Base-by-base conservation (phyloP, 2,888 invertebrate genomes). In the Mesoligia furuncula region DNA sequence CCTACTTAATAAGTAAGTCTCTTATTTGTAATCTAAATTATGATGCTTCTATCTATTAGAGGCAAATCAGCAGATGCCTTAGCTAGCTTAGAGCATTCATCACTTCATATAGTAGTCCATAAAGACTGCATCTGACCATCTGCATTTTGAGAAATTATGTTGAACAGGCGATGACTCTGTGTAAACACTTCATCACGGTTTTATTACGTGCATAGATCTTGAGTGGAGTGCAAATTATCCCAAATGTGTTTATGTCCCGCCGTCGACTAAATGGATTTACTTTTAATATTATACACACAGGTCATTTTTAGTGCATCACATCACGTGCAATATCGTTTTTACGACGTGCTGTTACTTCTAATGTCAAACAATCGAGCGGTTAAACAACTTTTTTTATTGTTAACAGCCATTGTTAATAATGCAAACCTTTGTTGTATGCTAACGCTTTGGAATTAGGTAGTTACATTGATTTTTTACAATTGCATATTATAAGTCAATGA, bases 361-460 rank as follows among this genome's bases (percentile, higher is more conserved):
- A 90, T 90, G 90, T 90, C 89, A 91, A 90, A 93, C 92, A 93
- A 93, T 92, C 88, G 89, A 83, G 79, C 89, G 88, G 89, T 90
- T 91, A 90, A 90, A 91, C 8, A 88, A 87, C 88, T 82, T 84
- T 88, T 90, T 92, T 92, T 88, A 90, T 91, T 90, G 88, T 91
- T 90, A 90, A 87, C 90, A 86, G 85, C 89, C 89, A 91, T 92
- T 92, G 92, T 92, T 90, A 89, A 87, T 87, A 89, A 83, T 81
- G 72, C 85, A 88, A 85, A 88, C 90, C 89, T 91, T 91, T 89
- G 89, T 90, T 90, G 89, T 89, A 87, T 87, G 82, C 85, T 84
- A 87, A 89, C 84, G 79, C 82, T 86, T 75, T 74, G 79, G 87
- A 87, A 90, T 91, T 90, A 90, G 88, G 89, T 90, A 87, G 87